Conservation (phyloP, 37 sponge, comb jelly and placozoan genomes). For the Corticium candelabrum region DNA sequence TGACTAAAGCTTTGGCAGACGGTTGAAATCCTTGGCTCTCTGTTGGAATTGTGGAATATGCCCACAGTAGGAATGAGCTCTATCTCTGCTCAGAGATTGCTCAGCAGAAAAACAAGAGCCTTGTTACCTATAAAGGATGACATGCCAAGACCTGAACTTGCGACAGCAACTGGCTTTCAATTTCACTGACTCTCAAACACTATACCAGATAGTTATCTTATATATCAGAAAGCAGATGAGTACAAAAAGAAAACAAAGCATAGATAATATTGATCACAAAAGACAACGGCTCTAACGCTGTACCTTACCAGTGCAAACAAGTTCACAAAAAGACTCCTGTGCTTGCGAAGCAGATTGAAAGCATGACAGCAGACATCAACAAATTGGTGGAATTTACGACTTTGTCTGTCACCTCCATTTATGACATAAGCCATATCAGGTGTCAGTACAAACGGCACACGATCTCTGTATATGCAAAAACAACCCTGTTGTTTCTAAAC, state of each 20-base stretch:
- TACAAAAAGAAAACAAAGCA: no score
- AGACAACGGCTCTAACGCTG: neutral
- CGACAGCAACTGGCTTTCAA: no score
- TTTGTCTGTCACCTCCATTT: conserved; percentile 64
- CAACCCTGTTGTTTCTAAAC: neutral
- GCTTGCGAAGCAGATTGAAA: conserved; percentile 65
- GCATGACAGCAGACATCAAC: conserved; percentile 74
- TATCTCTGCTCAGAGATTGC: no score
- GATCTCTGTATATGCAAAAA: conserved; percentile 36
- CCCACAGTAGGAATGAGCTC: no score
- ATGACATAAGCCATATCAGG: conserved; percentile 95
- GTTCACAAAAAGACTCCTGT: conserved; percentile 52
- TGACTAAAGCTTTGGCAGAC: no score
- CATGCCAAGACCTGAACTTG: no score
- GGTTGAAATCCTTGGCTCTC: no score
- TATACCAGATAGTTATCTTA: neutral
- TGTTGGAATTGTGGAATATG: no score
- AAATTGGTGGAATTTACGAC: conserved; percentile 66
- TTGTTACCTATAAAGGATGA: no score
- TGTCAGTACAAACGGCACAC: conserved; percentile 85
- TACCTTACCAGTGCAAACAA: conserved; percentile 59
- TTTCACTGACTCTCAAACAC: neutral
- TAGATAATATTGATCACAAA: no score
- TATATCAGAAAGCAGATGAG: no score
- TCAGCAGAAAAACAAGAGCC: no score